Evolutionary conservation across 2,113 vertebrate species (phyloP).

Genomic region (Cariama cristata): DNA sequence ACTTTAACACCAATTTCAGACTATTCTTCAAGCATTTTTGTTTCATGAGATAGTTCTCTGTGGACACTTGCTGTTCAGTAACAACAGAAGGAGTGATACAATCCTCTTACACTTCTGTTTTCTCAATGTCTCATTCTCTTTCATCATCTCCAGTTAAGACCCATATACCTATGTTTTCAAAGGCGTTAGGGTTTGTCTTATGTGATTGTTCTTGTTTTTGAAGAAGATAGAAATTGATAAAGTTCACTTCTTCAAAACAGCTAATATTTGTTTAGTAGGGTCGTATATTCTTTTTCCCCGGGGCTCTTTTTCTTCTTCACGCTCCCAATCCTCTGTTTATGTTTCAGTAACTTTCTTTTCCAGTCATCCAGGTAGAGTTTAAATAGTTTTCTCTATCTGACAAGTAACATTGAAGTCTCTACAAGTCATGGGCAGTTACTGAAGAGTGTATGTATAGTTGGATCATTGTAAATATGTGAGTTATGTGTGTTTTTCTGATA

Average conservation of each 20-base stretch:
- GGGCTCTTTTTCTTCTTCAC: neutral
- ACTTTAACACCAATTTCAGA: neutral
- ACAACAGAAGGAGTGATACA: neutral
- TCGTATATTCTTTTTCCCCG: neutral
- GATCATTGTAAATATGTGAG: neutral
- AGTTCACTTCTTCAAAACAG: neutral
- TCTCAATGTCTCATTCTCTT: neutral
- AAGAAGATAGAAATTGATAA: neutral
- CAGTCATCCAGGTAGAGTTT: neutral
- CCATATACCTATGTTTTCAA: neutral
- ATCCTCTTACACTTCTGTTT: neutral
- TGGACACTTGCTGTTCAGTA: neutral
- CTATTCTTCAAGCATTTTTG: neutral
- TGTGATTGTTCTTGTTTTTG: neutral
- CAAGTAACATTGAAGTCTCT: neutral
- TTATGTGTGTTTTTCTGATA: neutral
- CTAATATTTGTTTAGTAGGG: neutral
- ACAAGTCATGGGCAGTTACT: neutral
- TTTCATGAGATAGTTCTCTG: neutral
- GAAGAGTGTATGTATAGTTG: neutral
- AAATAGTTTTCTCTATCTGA: neutral
- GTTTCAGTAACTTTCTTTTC: neutral
- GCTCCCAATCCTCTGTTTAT: neutral
- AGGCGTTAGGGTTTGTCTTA: neutral
- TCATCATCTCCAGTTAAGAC: neutral